A percentile compares a stretch with the other conserved stretches of the same genome.
Conservation (phyloP, 2,113 vertebrate genomes). For the Loxodonta africana region DNA sequence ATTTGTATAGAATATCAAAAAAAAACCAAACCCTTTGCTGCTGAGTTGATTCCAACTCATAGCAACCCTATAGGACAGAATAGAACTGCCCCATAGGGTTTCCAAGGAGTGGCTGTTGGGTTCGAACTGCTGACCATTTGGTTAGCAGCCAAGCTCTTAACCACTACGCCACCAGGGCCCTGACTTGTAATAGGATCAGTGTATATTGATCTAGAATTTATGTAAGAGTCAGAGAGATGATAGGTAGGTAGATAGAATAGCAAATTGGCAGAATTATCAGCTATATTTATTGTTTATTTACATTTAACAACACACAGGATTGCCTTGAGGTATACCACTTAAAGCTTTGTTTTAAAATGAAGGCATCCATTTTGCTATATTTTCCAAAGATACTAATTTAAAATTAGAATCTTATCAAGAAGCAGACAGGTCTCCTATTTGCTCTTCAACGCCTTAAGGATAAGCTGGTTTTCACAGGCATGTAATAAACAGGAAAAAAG, state of each 20-base stretch:
- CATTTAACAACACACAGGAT: not conserved
- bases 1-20: not conserved
- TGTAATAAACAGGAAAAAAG: not conserved
- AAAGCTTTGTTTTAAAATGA: constrained; percentile 20
- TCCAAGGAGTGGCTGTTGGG: too few relatives aligned
- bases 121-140: too few relatives aligned
- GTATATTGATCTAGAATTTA: constrained; percentile 8
- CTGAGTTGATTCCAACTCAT: too few relatives aligned
- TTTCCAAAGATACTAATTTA: constrained; percentile 42
- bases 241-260: too few relatives aligned
- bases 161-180: too few relatives aligned
- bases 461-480: not conserved
- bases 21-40: too few relatives aligned
- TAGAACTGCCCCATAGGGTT: too few relatives aligned
- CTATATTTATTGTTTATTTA: constrained; percentile 8
- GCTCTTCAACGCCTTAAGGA: not conserved
- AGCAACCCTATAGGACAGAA: too few relatives aligned
- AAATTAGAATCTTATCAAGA: constrained; percentile 20
- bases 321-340: not conserved
- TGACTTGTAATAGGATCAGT: not conserved
- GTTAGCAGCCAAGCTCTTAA: too few relatives aligned
- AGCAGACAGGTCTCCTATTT: not conserved
- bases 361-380: not conserved
- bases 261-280: not conserved
- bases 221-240: not conserved